A percentile compares a stretch with the other conserved stretches of the same genome.
phyloP scores from a whole-genome alignment of 1,140 invertebrate species.

The Bombus cullumanus region DNA sequence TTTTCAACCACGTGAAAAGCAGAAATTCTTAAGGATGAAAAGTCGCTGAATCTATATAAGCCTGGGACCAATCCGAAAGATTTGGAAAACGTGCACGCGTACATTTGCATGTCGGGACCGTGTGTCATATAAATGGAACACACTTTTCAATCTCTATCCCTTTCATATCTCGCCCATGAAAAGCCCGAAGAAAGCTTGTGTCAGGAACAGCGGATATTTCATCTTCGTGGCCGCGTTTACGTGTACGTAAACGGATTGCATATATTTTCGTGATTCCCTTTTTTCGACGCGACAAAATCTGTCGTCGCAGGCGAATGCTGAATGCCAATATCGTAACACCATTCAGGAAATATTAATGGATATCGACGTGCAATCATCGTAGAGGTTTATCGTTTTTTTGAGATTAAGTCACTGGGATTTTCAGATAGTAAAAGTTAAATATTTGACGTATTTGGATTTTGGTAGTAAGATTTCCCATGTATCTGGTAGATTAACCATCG shows the following conservation, averaged over 20 bases:
- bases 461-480: not conserved
- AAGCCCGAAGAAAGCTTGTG: conserved; percentile 26
- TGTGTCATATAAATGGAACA: conserved; percentile 42
- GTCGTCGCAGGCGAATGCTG: not conserved
- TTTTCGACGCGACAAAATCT: not conserved
- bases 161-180: conserved; percentile 27
- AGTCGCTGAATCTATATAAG: conserved; percentile 21
- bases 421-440: not conserved
- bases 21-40: conserved; percentile 2
- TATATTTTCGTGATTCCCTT: not conserved
- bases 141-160: conserved; percentile 47
- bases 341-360: not conserved
- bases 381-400: not conserved
- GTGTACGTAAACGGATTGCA: conserved; percentile 27
- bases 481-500: not conserved
- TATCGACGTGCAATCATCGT: not conserved
- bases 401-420: not conserved
- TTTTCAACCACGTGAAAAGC: not conserved
- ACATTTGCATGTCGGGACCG: conserved; percentile 22
- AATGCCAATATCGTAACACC: not conserved
- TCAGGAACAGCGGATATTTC: conserved; percentile 36
- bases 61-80: not conserved
- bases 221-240: conserved; percentile 29
- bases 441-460: not conserved
- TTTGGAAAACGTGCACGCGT: not conserved